Evolutionary conservation across 2,888 invertebrate genomes (phyloP).

Genomic region (Sphinx pinastri): DNA sequence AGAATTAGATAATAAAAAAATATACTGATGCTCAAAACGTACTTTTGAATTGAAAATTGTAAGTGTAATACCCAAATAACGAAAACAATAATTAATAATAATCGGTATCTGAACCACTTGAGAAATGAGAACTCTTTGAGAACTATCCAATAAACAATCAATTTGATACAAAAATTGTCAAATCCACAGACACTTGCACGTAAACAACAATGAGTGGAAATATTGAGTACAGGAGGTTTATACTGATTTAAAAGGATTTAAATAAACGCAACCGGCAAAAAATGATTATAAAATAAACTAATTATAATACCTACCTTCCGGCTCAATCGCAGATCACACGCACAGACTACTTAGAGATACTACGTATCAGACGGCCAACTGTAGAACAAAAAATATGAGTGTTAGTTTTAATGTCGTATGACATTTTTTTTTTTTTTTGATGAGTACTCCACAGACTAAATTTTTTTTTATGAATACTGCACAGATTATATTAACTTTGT

Average conservation of each 20-base stretch:
- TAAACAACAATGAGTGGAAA: background rate
- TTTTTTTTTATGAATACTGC: too few relatives aligned
- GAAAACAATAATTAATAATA: background rate
- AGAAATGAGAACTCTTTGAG: background rate
- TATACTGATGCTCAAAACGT: background rate
- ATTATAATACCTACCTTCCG: background rate
- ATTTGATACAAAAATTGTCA: background rate
- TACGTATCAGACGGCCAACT: too few relatives aligned
- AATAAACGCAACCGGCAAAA: constrained; percentile 6
- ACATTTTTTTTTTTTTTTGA: too few relatives aligned
- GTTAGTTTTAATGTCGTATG: too few relatives aligned
- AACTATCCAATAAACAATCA: background rate
- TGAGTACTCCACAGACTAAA: too few relatives aligned
- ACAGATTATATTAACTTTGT: too few relatives aligned
- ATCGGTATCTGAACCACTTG: background rate
- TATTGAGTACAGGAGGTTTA: background rate
- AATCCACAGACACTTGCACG: too few relatives aligned
- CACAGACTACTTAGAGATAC: too few relatives aligned
- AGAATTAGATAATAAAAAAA: background rate
- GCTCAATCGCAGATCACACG: background rate
- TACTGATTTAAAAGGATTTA: background rate
- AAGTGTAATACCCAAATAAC: background rate
- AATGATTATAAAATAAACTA: background rate
- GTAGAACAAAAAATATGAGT: too few relatives aligned
- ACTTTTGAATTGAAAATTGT: background rate